Conservation (phyloP, 1,140 invertebrate genomes). For the Drosophila ficusphila region DNA sequence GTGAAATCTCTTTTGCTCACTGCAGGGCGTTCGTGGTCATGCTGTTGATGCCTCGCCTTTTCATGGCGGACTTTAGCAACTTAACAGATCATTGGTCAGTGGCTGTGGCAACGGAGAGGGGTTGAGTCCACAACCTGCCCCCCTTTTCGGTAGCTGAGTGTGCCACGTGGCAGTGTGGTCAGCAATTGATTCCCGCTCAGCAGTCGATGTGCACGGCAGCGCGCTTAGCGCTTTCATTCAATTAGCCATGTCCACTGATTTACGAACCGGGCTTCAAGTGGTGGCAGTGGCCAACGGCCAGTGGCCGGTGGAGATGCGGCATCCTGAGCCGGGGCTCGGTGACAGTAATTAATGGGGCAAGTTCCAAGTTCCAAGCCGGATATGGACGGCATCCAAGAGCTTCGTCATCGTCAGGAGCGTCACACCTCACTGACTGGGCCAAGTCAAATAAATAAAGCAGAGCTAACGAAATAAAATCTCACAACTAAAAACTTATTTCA, state of each 20-base stretch:
- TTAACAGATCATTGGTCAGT: slow-evolving; percentile 59
- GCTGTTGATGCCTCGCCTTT: slow-evolving; percentile 19
- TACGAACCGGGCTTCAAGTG: slow-evolving; percentile 5
- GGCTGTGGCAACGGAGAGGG: background rate
- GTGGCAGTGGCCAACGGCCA: background rate
- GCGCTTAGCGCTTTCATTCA: slow-evolving; percentile 49
- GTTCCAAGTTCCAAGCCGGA: slow-evolving; percentile 45
- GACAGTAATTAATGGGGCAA: slow-evolving; percentile 57
- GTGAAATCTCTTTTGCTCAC: background rate
- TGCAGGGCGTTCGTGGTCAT: slow-evolving; percentile 3
- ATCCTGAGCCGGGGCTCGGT: slow-evolving; percentile 21
- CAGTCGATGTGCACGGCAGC: slow-evolving; percentile 7
- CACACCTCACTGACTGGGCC: slow-evolving; percentile 36
- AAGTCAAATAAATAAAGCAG: slow-evolving; percentile 59
- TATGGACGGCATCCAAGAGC: slow-evolving; percentile 31
- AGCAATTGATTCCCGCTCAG: slow-evolving; percentile 29
- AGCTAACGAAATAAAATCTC: slow-evolving; percentile 63
- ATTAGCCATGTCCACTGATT: slow-evolving; percentile 61
- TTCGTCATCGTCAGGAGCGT: slow-evolving; percentile 47
- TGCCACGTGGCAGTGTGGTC: slow-evolving; percentile 33
- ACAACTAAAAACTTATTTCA: slow-evolving; percentile 79
- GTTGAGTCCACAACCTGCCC: background rate
- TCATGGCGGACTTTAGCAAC: slow-evolving; percentile 24
- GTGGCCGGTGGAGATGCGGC: slow-evolving; percentile 3
- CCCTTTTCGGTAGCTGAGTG: background rate